Evolutionary conservation across 2,113 vertebrate genomes (phyloP), one percentile per base, ranked within the genome.

Genomic region (Excalfactoria chinensis): DNA sequence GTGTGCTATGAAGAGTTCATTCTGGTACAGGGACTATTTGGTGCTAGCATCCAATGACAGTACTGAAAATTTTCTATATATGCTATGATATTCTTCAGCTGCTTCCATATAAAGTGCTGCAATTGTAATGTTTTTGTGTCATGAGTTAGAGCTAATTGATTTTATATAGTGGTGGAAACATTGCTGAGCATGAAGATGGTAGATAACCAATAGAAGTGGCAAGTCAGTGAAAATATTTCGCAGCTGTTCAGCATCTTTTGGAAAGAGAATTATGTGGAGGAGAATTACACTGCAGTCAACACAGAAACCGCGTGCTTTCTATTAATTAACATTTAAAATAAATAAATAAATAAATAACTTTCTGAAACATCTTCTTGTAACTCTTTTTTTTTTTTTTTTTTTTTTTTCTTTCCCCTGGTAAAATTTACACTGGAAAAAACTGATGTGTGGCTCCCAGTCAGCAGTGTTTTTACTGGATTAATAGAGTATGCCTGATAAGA

Each of bases 111-210:
- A 86, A 90, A 88, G 19, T 69, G 10, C 21, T 94, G 63, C 53
- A 71, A 46, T 78, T 92, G 93, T 90, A 86, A 86, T 79, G 26
- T 83, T 49, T 70, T 85, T 59, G 46, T 80, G 63, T 75, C 85
- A 49, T 71, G 68, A 71, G 28, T 66, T 67, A 63, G 19, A 59
- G 74, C 41, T 81, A 90, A 58, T 63, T 69, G 58, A 44, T 92
- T 66, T n/a, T 71, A 8, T 19, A 64, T 66, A 62, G 26, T 28
- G 41, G 18, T 41, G 63, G 63, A 89, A 94, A 11, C 49, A 72
- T 34, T 69, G 0, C 0, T 0, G 1, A 25, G 69, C 4, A 1
- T 78, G 73, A 64, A 78, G 72, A 49, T 0, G 3, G 46, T 56
- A 55, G 70, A 18, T 88, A 84, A 67, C 20, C 40, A 64, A 9